A percentile compares a stretch with the other conserved stretches of the same genome.
Evolutionary conservation across 2,113 vertebrate genomes (phyloP).

Genomic region (crab-eating macaque (Macaca fascicularis)): DNA sequence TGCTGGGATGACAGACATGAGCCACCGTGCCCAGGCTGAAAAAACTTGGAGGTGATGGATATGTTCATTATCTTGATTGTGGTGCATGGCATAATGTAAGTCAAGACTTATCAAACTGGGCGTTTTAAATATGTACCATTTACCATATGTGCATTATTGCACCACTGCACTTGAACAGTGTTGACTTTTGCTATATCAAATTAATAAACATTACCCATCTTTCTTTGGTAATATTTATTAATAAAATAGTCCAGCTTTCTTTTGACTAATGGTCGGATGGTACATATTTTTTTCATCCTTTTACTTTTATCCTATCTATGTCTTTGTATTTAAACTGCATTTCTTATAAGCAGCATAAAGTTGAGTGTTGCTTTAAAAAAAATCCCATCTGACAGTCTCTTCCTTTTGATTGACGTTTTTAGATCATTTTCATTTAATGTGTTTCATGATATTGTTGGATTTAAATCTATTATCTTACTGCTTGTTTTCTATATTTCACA

Average conservation of each 20-base stretch:
- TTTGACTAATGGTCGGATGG: background rate
- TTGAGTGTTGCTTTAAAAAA: background rate
- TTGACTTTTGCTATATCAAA: too few relatives aligned
- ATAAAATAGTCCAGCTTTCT: background rate
- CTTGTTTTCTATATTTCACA: conserved; percentile 16
- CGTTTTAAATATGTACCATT: too few relatives aligned
- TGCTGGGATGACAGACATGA: background rate
- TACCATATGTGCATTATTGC: too few relatives aligned
- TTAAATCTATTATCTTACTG: background rate
- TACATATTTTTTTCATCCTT: background rate
- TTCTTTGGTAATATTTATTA: background rate
- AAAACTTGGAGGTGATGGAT: too few relatives aligned
- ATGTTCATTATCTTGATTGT: too few relatives aligned
- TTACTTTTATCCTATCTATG: background rate
- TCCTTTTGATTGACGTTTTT: background rate
- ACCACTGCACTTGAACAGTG: too few relatives aligned
- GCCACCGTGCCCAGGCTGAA: background rate
- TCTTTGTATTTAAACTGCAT: background rate
- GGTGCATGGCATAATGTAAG: too few relatives aligned
- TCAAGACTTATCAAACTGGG: too few relatives aligned
- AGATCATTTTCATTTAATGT: background rate
- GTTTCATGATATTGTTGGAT: background rate
- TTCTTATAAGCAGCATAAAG: background rate
- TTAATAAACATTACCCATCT: too few relatives aligned
- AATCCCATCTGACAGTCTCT: background rate